Base-by-base conservation (phyloP, 1,140 invertebrate genomes). In the Sminthurides bifidus region DNA sequence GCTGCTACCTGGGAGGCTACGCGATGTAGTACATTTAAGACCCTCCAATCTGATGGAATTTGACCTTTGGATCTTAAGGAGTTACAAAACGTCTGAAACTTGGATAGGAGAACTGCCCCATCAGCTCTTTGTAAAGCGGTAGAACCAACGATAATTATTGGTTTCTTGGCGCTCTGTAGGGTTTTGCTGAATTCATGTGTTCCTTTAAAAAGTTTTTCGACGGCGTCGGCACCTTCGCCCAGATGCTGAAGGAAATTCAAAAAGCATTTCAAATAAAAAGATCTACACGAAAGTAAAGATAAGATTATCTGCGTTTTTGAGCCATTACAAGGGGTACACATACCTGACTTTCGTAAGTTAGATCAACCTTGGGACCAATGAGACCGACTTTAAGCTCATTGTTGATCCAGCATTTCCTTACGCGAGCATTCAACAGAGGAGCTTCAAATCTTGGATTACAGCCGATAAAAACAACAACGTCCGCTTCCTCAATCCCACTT, bases 361-460 rank as follows among this genome's bases (percentile, higher is more conserved):
- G 76, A 73, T 98, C 89, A 26, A 98, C 79, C 68, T 92, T 79
- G 1, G 87, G 83, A 35, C 96, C 95, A 67, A 99, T 80, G 10
- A 92, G 68, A 1, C 82, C 91, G 15, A 92, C 77, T 65, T 89
- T 76, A 55, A 82, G 76, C 69, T 92, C 87, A 68, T 85, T 87
- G 67, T 92, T 85, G 8, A 90, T 73, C 73, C 84, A 96, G 45
- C 83, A 81, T 75, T 98, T 98, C 30, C 95, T 81, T 56, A 98
- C 82, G 63, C 95, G 80, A 0, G 94, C 85, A 75, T 99, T 99
- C 15, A 98, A 75, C 6, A 98, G 71, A 6, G 96, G 92, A n/a
- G 96, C 94, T 75, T 99, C 95, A 69, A 88, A 94, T 54, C 96
- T 79, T 0, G 93, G 90, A 77, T 99, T 99, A 3, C 92, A 94